Evolutionary conservation across 2,113 vertebrate species (phyloP), one percentile per base, ranked within the genome.

Genomic region (Pyxicephalus adspersus): DNA sequence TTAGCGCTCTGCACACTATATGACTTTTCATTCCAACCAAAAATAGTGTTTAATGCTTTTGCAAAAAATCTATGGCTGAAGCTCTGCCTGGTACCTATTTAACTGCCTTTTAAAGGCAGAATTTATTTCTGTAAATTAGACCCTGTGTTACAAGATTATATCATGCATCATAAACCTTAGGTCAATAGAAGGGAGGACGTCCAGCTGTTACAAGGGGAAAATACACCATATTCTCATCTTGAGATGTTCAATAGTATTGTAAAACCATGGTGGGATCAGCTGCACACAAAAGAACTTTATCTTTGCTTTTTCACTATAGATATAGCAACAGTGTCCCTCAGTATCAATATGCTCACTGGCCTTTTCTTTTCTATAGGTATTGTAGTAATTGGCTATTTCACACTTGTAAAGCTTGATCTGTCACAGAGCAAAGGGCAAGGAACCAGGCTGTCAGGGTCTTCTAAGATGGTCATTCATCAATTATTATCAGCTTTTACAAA

Each of bases 371-470:
- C 92, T 94, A 93, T 94, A 93, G 92, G 92, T 91, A 91, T 93
- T 85, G 84, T 87, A 93, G 95, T 98, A 99, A 98, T 99, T 98
- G 97, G 94, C 95, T 97, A 97, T 98, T 98, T 98, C 96, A 96
- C 95, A 98, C 94, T 95, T 94, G 96, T 94, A 92, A 96, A 95
- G 94, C 93, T 94, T 95, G 94, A 96, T 93, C 92, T 93, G 93
- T 93, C 92, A 94, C 94, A 94, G 95, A 94, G 93, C 94, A 98
- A 96, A 98, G 96, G 96, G 90, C 96, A 96, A 89, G 91, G 93
- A 94, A 93, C 92, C 91, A 93, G 90, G 86, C 95, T 96, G 96
- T 96, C 96, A 94, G 92, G 89, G 93, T 91, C 92, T 89, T 85
- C 91, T 91, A 88, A 77, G 80, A 83, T 1, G 65, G 87, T 93